A percentile compares a stretch with the other conserved stretches of the same genome.
Evolutionary conservation across 2,888 invertebrate genomes (phyloP).

Genomic region (Tenodera sinensis): DNA sequence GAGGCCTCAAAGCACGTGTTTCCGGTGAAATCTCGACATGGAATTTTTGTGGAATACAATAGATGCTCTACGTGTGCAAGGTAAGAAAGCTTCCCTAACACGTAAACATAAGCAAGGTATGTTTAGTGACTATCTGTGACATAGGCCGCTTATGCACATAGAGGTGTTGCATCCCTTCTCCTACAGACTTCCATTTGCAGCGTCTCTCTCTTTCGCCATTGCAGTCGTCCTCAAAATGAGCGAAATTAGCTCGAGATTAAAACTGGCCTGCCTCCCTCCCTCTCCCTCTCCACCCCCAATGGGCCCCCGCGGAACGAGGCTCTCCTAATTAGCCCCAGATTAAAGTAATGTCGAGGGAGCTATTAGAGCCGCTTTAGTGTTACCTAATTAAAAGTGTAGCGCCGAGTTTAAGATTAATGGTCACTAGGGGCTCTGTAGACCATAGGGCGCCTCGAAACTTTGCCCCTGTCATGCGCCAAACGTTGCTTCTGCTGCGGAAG

Average conservation of each 20-base stretch:
- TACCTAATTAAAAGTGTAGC: slow-evolving; percentile 39
- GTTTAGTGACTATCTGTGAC: too few relatives aligned
- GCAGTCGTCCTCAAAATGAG: slow-evolving; percentile 33
- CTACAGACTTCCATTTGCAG: neutral
- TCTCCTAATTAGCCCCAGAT: slow-evolving; percentile 38
- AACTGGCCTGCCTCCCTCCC: slow-evolving; percentile 24
- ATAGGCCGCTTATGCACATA: neutral
- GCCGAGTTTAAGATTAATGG: slow-evolving; percentile 37
- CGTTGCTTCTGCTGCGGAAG: neutral
- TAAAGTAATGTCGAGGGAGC: slow-evolving; percentile 40
- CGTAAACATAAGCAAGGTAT: too few relatives aligned
- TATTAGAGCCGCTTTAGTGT: slow-evolving; percentile 38
- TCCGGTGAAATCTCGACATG: too few relatives aligned
- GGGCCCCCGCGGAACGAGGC: slow-evolving; percentile 13
- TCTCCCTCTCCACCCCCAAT: neutral
- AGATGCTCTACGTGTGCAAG: too few relatives aligned
- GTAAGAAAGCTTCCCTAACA: too few relatives aligned
- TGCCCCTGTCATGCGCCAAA: neutral
- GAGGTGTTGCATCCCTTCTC: neutral
- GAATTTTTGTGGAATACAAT: too few relatives aligned
- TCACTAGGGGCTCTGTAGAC: slow-evolving; percentile 33
- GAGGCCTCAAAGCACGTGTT: too few relatives aligned
- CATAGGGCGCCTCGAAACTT: slow-evolving; percentile 14
- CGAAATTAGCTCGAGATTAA: slow-evolving; percentile 38
- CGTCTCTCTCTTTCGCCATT: neutral